phyloP scores from a whole-genome alignment of 2,797 vertebrate genomes.

The Thamnophis elegans region DNA sequence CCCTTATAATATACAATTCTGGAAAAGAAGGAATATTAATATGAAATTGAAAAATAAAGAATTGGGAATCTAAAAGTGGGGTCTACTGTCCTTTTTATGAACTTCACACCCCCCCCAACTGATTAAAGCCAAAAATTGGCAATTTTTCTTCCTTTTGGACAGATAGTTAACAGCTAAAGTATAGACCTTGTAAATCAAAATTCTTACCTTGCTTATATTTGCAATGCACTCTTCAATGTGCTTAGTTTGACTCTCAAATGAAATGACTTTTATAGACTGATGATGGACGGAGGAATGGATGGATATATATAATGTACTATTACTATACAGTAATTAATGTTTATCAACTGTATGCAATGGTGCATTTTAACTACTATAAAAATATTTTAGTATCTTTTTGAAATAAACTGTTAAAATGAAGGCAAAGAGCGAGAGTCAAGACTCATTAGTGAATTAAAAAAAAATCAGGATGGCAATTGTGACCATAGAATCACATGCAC shows the following conservation, averaged over 20 bases:
- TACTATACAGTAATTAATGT: neutral
- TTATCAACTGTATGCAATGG: neutral
- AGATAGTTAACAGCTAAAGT: neutral
- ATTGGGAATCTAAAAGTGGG: neutral
- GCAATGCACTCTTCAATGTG: neutral
- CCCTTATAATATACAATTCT: slow-evolving; percentile 27
- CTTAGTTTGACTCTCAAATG: neutral
- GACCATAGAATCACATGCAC: neutral
- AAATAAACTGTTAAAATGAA: neutral
- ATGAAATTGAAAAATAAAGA: neutral
- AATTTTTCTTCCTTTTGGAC: neutral
- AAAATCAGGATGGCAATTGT: neutral
- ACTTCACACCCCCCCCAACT: neutral
- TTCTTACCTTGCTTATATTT: neutral
- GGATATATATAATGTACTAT: neutral
- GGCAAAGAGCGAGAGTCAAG: neutral
- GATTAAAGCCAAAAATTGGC: neutral
- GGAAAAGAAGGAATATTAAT: slow-evolving; percentile 11
- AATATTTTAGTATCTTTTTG: neutral
- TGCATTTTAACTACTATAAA: neutral
- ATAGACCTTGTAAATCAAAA: neutral
- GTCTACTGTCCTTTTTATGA: neutral
- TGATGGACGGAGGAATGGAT: neutral
- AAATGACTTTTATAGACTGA: neutral
- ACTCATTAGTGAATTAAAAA: neutral